Evolutionary conservation across 2,888 invertebrate genomes (phyloP), one percentile per base, ranked within the genome.

Genomic region (Trichopoda pennipes): DNA sequence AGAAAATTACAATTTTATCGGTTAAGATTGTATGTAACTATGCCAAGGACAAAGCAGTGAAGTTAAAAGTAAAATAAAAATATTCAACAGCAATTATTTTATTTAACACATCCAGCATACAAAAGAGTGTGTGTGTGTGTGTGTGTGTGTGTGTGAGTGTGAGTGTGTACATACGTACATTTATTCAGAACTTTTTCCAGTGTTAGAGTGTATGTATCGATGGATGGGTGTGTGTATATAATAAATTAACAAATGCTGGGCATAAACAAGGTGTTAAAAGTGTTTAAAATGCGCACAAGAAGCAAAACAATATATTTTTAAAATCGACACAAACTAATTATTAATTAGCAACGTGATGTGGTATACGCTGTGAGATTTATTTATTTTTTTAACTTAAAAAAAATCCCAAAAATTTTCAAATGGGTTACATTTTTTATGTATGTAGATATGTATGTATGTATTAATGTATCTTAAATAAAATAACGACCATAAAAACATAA

Each of bases 331-430:
- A 70, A 72, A 72, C 72, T 78, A 70, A 72, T 78, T 78, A 64
- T 72, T 78, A 78, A 78, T 78, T 72, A 78, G 70, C 72, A 72
- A 78, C 72, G 64, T 72, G 70, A 53, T 72, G 56, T 64, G 70
- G 23, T 78, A 56, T 69, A 69, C 69, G 69, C 63, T 69, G 38
- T 44, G 38, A 38, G 38, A 60, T 35, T 49, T 69, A 47, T 47
- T n/a, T 47, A 2, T 47, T 47, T 47, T n/a, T 47, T 17, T 17
- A 38, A 38, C 38, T 38, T 6, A 38, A 10, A 38, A 38, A 38
- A 38, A 38, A 38, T 38, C 38, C 38, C 38, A 38, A 12, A 38
- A 35, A 35, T 35, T 1, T 35, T 10, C 35, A 35, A 35, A 35
- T 35, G 35, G 9, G 35, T 1, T 35, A 35, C 35, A 35, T 10